Evolutionary conservation across 2,888 invertebrate species (phyloP), one percentile per base, ranked within the genome.

Genomic region (Acrobasis consociella): DNA sequence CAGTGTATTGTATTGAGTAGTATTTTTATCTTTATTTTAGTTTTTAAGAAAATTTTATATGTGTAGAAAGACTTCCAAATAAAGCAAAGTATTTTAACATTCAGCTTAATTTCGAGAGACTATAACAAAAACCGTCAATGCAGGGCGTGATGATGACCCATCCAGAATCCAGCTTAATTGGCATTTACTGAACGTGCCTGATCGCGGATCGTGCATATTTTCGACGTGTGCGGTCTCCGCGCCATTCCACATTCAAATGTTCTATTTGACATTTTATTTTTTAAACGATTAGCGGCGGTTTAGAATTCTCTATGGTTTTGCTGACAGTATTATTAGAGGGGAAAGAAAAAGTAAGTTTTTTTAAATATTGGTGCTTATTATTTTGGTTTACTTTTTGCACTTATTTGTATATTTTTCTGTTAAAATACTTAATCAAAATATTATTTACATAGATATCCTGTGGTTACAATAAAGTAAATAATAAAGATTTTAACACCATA

Each of bases 161-260:
- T 60, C 50, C 49, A 59, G 49, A 50, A 50, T 60, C 39, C 38
- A 59, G 49, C 15, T 65, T 63, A 63, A 65, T 63, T 63, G 58
- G 58, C 60, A 56, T 64, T 56, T 55, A 55, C 49, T 53, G 70
- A 70, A 81, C 83, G 85, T 84, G 85, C 79, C 73, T 69, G 72
- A 72, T 76, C 73, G 71, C 66, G 69, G 71, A 78, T 78, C 75
- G 73, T 77, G 75, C 76, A 78, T 73, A 82, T 85, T 85, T 75
- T 60, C 85, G 72, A 75, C 82, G 86, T 86, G 86, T 87, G 86
- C 79, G 87, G 86, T 85, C 82, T 69, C 80, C 78, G 76, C 81
- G 80, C 80, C 77, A 77, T 83, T 85, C 82, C 68, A 80, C 80
- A 75, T 83, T 81, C 73, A 76, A 79, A 82, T 62, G 59, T 63